Percentiles rank a stretch among this genome's conserved stretches.
Evolutionary conservation across 2,797 vertebrate species (phyloP).

Genomic region (Sebastes matsubarae): DNA sequence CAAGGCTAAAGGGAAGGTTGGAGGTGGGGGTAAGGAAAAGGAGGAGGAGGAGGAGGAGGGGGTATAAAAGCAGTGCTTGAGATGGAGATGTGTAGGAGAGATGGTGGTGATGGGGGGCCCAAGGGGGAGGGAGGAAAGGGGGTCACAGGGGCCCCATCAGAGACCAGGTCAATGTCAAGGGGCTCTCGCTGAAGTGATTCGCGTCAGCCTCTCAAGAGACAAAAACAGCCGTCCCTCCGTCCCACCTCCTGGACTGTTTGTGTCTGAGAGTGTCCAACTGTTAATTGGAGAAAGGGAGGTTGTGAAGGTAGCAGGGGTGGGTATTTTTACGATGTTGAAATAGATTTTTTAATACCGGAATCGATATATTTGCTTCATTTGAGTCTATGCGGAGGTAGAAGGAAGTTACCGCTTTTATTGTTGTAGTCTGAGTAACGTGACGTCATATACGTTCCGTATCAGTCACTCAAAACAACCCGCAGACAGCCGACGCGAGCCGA

Average conservation of each 20-base stretch:
- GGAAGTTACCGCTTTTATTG: too few species aligned
- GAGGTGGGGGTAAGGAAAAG: slow-evolving; percentile 57
- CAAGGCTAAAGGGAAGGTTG: slow-evolving; percentile 77
- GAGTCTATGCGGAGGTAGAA: too few species aligned
- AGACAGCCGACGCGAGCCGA: accelerated
- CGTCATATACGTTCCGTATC: too few species aligned
- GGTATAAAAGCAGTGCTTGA: slow-evolving; percentile 74
- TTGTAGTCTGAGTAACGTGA: too few species aligned
- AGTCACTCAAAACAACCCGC: accelerated
- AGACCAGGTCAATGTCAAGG: slow-evolving; percentile 81
- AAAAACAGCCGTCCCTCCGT: slow-evolving; percentile 46
- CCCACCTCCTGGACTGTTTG: slow-evolving; percentile 25
- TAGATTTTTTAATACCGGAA: too few species aligned
- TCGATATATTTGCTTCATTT: too few species aligned
- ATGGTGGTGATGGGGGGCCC: slow-evolving; percentile 44
- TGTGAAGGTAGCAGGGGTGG: neutral
- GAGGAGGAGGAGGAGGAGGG: slow-evolving; percentile 16
- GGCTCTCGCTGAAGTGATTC: slow-evolving; percentile 67
- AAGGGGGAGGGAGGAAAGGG: slow-evolving; percentile 28
- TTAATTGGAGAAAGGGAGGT: slow-evolving; percentile 39
- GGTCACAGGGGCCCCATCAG: slow-evolving; percentile 61
- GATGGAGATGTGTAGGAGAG: slow-evolving; percentile 62
- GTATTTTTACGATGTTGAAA: too few species aligned
- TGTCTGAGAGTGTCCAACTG: slow-evolving; percentile 25
- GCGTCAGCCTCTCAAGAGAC: slow-evolving; percentile 60